Evolutionary conservation across 1,140 invertebrate species (phyloP), one percentile per base, ranked within the genome.

Genomic region (Hermatobates lingyangjiaoensis): DNA sequence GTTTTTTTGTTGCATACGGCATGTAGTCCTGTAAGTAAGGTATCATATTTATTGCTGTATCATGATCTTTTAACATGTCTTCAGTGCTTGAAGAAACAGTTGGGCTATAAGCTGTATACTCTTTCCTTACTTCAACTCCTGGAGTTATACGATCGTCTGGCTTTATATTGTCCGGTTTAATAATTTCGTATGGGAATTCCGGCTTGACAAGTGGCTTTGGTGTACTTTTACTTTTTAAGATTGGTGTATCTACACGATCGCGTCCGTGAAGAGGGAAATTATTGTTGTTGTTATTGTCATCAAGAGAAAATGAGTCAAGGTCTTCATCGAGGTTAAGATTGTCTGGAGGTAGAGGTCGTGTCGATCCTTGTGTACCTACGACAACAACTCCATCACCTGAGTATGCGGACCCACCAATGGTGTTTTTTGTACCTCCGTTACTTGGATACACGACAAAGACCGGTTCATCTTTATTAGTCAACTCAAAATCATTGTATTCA

Each of bases 361-460:
- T 67, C 39, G 73, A 68, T 2, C 73, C 74, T 25, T 68, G 63
- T 0, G 66, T 73, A 4, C 73, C 74, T 3, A 76, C 66, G 0
- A 76, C 72, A 2, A 76, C 73, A 7, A 71, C 65, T 5, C 65
- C 64, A 21, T 72, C 68, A 46, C 60, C 65, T 57, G 71, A 62
- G 27, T 66, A 58, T 54, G 69, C 54, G 21, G 14, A 4, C 5
- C 39, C 39, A 4, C 39, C 18, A 42, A 14, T 18, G 44, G 59
- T 38, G 58, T 66, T 40, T 74, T 74, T 0, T 73, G 68, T 42
- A 34, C 26, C 51, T 52, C 14, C 46, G 24, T 54, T 48, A 48
- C 55, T 58, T 0, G 78, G 76, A 57, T 80, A 80, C 0, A 79
- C 77, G 0, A 79, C 73, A 56, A 78, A 79, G 4, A 75, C 70